A percentile compares a stretch with the other conserved stretches of the same genome.
Evolutionary conservation across 1,140 invertebrate species (phyloP).

Genomic region (Saccostrea echinata): DNA sequence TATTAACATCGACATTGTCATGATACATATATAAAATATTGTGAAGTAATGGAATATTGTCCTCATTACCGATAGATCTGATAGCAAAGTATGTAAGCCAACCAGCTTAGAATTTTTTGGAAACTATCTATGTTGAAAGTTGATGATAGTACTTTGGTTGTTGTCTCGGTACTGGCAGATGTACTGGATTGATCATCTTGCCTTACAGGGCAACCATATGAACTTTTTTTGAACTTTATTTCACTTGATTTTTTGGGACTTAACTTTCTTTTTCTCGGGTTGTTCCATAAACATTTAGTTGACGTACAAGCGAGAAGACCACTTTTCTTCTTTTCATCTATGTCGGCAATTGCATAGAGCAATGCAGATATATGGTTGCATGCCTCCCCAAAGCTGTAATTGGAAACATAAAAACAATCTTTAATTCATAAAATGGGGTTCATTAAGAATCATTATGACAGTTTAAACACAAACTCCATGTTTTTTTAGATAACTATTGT

Average conservation of each 20-base stretch:
- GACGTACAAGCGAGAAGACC: no score
- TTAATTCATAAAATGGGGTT: no score
- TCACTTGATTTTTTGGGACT: no score
- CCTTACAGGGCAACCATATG: background rate
- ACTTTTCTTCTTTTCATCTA: no score
- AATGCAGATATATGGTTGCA: conserved; percentile 36
- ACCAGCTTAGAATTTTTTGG: background rate
- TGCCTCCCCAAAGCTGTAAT: conserved; percentile 33
- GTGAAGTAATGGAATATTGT: conserved; percentile 15
- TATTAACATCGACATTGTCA: background rate
- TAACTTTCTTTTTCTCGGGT: no score
- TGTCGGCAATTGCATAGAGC: conserved; percentile 34
- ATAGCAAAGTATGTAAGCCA: conserved; percentile 21
- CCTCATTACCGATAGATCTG: background rate
- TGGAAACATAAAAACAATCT: background rate
- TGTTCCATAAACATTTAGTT: no score
- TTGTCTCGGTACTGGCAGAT: background rate
- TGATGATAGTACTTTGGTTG: background rate
- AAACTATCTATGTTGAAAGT: background rate
- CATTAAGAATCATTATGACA: background rate
- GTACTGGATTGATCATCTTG: conserved; percentile 23
- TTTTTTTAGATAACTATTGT: no score
- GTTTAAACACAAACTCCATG: no score
- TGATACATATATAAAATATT: conserved; percentile 16
- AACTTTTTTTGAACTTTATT: background rate